Percentiles rank a stretch among this genome's conserved stretches.
Evolutionary conservation across 64 coral and sea anemone species (phyloP).

Genomic region (Pocillopora damicornis): DNA sequence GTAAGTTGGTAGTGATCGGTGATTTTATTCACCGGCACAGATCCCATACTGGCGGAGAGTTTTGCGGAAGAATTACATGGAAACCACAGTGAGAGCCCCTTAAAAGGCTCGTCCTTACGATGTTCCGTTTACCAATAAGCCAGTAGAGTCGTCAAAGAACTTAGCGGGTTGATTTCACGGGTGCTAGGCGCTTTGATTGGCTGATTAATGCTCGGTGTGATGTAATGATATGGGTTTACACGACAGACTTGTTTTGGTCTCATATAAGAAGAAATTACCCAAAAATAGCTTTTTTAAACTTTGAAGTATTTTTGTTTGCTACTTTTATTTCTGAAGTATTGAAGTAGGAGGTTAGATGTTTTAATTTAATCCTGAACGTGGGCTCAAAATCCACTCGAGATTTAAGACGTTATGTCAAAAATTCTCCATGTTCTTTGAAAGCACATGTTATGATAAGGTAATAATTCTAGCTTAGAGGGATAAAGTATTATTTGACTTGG

Average conservation of each 20-base stretch:
- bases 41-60: conserved; percentile 45
- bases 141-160: conserved; percentile 6
- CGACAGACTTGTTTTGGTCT: neutral
- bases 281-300: neutral
- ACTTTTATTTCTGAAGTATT: neutral
- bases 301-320: too few species aligned
- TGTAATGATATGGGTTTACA: conserved; percentile 19
- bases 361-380: neutral
- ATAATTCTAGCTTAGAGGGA: neutral
- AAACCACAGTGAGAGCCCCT: neutral
- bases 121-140: neutral
- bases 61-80: neutral
- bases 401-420: neutral
- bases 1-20: conserved; percentile 78
- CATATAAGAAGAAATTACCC: neutral
- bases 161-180: conserved; percentile 29
- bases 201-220: neutral
- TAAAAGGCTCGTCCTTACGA: neutral
- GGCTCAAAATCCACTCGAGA: neutral
- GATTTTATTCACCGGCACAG: conserved; percentile 81
- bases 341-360: neutral
- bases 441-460: too few species aligned
- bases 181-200: conserved; percentile 13
- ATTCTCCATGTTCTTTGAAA: too few species aligned
- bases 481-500: neutral